A percentile compares a stretch with the other conserved stretches of the same genome.
Evolutionary conservation across 2,888 invertebrate species (phyloP).

Genomic region (Blastobasis adustella): DNA sequence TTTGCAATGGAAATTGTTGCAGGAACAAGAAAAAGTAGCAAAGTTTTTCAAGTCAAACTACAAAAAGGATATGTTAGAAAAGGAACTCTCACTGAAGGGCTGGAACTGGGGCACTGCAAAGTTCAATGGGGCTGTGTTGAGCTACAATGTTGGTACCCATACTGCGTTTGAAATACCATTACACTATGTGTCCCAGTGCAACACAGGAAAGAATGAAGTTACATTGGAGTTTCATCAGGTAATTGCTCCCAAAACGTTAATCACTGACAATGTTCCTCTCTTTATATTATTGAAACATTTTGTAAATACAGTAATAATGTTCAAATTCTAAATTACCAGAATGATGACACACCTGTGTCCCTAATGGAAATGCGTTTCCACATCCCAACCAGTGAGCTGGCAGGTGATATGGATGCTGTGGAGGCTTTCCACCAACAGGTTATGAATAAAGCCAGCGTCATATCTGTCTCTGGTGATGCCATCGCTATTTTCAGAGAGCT

Average conservation of each 20-base stretch:
- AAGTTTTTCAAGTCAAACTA: slow-evolving; percentile 91
- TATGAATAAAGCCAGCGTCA: slow-evolving; percentile 97
- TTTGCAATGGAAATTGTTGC: too few relatives aligned
- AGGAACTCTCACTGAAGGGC: slow-evolving; percentile 95
- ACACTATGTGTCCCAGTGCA: slow-evolving; percentile 96
- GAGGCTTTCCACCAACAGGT: slow-evolving; percentile 98
- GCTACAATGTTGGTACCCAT: slow-evolving; percentile 87
- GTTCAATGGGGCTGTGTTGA: slow-evolving; percentile 90
- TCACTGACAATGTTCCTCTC: too few relatives aligned
- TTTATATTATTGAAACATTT: too few relatives aligned
- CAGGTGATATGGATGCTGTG: slow-evolving; percentile 92
- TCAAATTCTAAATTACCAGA: slow-evolving; percentile 65
- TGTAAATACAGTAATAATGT: too few relatives aligned
- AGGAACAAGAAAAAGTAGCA: slow-evolving; percentile 95
- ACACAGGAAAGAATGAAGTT: slow-evolving; percentile 97
- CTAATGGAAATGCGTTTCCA: slow-evolving; percentile 98
- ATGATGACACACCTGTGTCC: slow-evolving; percentile 98
- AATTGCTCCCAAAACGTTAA: slow-evolving; percentile 13
- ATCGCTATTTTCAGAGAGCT: slow-evolving; percentile 97
- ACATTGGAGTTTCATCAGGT: slow-evolving; percentile 98
- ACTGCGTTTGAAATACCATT: slow-evolving; percentile 97
- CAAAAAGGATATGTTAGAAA: slow-evolving; percentile 89
- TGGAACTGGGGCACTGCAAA: slow-evolving; percentile 99
- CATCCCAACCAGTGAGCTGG: slow-evolving; percentile 92
- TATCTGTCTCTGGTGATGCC: slow-evolving; percentile 97